A percentile compares a stretch with the other conserved stretches of the same genome.
phyloP scores from a whole-genome alignment of 64 coral and sea anemone species.

The Montipora capricornis region DNA sequence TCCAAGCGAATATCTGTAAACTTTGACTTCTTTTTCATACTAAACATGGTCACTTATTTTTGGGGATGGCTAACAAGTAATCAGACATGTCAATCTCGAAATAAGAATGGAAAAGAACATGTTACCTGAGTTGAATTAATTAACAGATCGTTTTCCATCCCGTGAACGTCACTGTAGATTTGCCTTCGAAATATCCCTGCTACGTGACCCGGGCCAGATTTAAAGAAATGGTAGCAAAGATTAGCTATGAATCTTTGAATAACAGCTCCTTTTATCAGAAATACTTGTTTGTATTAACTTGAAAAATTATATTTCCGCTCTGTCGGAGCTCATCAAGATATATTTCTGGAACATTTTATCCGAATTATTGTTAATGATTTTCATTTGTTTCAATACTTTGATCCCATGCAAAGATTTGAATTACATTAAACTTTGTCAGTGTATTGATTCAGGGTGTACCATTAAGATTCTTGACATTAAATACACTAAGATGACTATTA shows the following conservation, averaged over 20 bases:
- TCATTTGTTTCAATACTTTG: neutral
- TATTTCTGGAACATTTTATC: neutral
- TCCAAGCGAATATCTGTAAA: neutral
- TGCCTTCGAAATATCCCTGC: neutral
- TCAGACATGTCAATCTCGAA: neutral
- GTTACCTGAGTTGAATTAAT: neutral
- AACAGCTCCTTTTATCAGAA: too few relatives aligned
- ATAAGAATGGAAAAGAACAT: neutral
- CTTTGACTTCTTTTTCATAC: neutral
- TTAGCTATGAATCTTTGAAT: too few relatives aligned
- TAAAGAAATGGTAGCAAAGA: too few relatives aligned
- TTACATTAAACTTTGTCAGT: neutral
- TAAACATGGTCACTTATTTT: neutral
- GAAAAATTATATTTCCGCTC: too few relatives aligned
- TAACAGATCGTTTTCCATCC: neutral
- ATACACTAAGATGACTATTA: neutral
- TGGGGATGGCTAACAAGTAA: neutral
- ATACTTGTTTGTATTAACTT: too few relatives aligned
- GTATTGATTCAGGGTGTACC: neutral
- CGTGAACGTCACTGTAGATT: neutral
- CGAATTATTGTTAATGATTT: neutral
- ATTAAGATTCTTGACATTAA: neutral
- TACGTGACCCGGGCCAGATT: too few relatives aligned
- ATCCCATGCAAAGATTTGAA: conserved; percentile 7
- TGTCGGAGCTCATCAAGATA: neutral